Conservation (phyloP, 1,140 invertebrate genomes). For the Cryptotermes secundus region DNA sequence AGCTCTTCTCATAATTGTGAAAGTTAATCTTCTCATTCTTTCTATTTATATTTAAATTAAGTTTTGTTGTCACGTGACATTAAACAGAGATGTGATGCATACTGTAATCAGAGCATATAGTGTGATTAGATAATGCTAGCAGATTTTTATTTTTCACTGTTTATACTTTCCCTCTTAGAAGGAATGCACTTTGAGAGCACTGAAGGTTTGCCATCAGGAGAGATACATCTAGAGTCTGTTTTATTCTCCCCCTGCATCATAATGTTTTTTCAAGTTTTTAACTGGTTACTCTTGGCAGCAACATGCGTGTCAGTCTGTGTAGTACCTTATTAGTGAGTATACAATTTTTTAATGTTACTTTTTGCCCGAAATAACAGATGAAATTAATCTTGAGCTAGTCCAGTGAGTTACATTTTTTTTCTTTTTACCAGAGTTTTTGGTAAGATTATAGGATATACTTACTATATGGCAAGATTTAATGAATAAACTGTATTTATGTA, state of each 20-base stretch:
- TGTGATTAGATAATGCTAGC: background rate
- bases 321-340: constrained; percentile 8
- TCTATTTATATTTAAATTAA: background rate
- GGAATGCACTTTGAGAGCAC: background rate
- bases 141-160: background rate
- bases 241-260: background rate
- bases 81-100: too few species aligned
- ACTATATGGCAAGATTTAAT: background rate
- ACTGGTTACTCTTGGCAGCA: background rate
- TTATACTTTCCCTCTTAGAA: background rate
- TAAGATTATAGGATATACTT: background rate
- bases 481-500: background rate
- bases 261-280: background rate
- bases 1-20: background rate
- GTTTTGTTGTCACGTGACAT: background rate
- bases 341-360: background rate
- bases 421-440: background rate
- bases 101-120: background rate
- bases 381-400: background rate
- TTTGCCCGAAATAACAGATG: background rate
- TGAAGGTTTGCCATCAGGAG: background rate
- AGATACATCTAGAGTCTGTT: background rate
- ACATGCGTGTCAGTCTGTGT: background rate
- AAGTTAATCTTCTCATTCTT: background rate
- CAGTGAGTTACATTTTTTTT: background rate